phyloP scores from a whole-genome alignment of 2,888 invertebrate species.

The Siphonodentalium dalli region DNA sequence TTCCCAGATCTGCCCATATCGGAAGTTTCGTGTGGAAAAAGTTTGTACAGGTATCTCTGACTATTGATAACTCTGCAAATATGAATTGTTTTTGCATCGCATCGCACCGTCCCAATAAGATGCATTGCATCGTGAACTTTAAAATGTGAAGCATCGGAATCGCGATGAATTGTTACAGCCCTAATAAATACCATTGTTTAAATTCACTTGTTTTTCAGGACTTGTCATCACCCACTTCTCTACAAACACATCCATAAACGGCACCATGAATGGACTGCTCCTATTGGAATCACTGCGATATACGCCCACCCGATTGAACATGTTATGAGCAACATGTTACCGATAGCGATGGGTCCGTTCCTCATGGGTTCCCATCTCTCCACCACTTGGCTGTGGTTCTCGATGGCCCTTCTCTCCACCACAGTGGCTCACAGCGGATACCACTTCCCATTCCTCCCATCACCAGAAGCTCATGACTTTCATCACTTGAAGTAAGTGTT shows the following conservation, averaged over 20 bases:
- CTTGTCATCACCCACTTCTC: constrained; percentile 77
- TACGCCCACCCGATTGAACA: constrained; percentile 82
- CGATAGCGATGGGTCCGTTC: constrained; percentile 73
- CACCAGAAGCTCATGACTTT: constrained; percentile 86
- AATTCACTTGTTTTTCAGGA: constrained; percentile 66
- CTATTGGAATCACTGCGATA: constrained; percentile 81
- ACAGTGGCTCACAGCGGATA: constrained; percentile 85
- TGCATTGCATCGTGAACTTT: too few species aligned
- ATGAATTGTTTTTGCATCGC: too few species aligned
- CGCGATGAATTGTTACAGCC: too few species aligned
- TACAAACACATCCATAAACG: constrained; percentile 85
- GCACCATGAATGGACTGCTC: constrained; percentile 89
- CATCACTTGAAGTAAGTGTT: constrained; percentile 77
- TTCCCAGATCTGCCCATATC: too few species aligned
- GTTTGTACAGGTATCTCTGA: too few species aligned
- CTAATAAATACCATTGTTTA: too few species aligned
- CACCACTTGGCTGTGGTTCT: constrained; percentile 76
- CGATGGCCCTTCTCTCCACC: constrained; percentile 79
- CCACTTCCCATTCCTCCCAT: constrained; percentile 84
- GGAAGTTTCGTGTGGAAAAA: too few species aligned
- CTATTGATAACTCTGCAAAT: too few species aligned
- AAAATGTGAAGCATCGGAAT: too few species aligned
- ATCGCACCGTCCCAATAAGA: too few species aligned
- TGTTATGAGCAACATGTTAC: constrained; percentile 78
- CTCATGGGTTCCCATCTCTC: constrained; percentile 72